Conservation (phyloP, 2,797 vertebrate genomes). For the Cynopterus sphinx region DNA sequence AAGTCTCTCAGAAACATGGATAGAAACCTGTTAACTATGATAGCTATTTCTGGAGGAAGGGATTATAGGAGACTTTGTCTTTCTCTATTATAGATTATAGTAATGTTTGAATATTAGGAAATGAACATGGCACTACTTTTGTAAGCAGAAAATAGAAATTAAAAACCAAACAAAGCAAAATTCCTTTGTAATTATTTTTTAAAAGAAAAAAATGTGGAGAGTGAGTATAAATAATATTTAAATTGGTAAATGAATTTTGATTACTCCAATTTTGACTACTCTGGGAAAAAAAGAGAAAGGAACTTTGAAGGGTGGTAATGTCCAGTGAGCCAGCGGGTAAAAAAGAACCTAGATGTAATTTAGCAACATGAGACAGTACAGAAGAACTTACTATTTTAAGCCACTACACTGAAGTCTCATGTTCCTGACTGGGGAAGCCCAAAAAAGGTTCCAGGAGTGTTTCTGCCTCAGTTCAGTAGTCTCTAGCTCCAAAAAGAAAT, state of each 20-base stretch:
- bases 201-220: background rate
- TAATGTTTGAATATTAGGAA: constrained; percentile 28
- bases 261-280: background rate
- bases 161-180: constrained; percentile 34
- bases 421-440: constrained; percentile 16
- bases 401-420: constrained; percentile 18
- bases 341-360: constrained; percentile 49
- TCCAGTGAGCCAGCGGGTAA: background rate
- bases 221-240: constrained; percentile 35
- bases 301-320: background rate
- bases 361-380: constrained; percentile 49
- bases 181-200: constrained; percentile 7
- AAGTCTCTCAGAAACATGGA: background rate
- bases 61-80: background rate
- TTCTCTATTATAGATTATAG: background rate
- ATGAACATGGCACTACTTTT: background rate
- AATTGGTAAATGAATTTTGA: constrained; percentile 26
- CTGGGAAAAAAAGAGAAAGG: constrained; percentile 20
- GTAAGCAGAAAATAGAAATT: background rate
- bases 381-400: constrained; percentile 66
- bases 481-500: constrained; percentile 46
- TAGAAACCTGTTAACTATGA: background rate
- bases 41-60: background rate
- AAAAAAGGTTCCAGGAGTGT: constrained; percentile 29
- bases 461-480: constrained; percentile 55